Evolutionary conservation across 1,140 invertebrate species (phyloP).

Genomic region (Cydia splendana): DNA sequence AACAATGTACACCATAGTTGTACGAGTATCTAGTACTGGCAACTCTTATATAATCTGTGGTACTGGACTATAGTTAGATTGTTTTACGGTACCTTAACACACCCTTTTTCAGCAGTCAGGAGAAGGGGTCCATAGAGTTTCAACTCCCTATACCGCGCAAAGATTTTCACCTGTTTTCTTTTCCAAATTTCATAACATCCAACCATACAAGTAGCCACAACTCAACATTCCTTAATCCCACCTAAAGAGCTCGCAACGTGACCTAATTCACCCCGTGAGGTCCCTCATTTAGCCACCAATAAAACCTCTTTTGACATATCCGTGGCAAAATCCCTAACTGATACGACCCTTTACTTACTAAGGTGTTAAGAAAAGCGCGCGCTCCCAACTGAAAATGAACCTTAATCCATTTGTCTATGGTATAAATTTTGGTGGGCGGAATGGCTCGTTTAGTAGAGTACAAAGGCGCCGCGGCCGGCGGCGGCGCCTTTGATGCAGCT

Average conservation of each 20-base stretch:
- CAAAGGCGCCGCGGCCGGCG: slow-evolving; percentile 69
- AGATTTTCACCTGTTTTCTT: too few relatives aligned
- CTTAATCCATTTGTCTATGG: slow-evolving; percentile 33
- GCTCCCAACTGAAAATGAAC: slow-evolving; percentile 32
- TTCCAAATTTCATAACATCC: not conserved
- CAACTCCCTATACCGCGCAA: not conserved
- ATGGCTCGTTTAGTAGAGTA: slow-evolving; percentile 67
- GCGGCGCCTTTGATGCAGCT: slow-evolving; percentile 70
- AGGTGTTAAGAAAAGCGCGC: slow-evolving; percentile 69
- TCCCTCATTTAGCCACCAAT: slow-evolving; percentile 69
- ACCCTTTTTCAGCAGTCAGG: too few relatives aligned
- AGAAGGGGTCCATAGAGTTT: too few relatives aligned
- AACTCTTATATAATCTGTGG: too few relatives aligned
- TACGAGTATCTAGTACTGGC: too few relatives aligned
- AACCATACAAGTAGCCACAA: slow-evolving; percentile 17
- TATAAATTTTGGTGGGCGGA: slow-evolving; percentile 38
- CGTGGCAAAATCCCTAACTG: slow-evolving; percentile 77
- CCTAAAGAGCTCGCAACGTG: slow-evolving; percentile 40
- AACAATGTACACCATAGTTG: too few relatives aligned
- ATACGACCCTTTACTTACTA: slow-evolving; percentile 74
- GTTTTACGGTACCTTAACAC: too few relatives aligned
- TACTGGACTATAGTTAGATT: too few relatives aligned
- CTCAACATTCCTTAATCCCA: slow-evolving; percentile 45
- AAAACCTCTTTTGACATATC: slow-evolving; percentile 78
- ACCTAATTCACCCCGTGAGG: slow-evolving; percentile 69